Percentiles rank a stretch among this genome's conserved stretches.
Evolutionary conservation across 2,797 vertebrate genomes (phyloP).

Genomic region (Cynodonichthys magdalenae): DNA sequence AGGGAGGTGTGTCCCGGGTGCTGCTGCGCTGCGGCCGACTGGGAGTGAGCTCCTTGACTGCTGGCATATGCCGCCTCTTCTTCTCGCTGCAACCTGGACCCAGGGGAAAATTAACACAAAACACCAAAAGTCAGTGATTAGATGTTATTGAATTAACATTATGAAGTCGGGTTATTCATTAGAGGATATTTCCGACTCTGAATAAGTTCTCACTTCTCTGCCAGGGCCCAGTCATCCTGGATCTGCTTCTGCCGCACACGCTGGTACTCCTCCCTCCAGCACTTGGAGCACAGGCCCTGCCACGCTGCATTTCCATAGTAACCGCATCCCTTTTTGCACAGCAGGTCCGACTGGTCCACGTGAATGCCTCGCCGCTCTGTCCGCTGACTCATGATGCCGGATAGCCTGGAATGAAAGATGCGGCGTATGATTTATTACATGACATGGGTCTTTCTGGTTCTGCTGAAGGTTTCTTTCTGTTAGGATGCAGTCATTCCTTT

Average conservation of each 20-base stretch:
- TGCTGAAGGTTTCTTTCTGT: too few species aligned
- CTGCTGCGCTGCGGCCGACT: conserved; percentile 62
- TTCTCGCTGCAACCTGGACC: conserved; percentile 91
- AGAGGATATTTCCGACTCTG: background rate
- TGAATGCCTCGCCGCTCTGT: conserved; percentile 94
- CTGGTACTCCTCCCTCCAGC: conserved; percentile 98
- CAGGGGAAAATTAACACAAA: background rate
- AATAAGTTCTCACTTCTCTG: conserved; percentile 86
- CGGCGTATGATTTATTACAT: too few species aligned
- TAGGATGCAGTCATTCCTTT: too few species aligned
- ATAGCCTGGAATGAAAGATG: conserved; percentile 45
- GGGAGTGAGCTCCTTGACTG: conserved; percentile 81
- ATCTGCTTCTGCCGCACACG: conserved; percentile 95
- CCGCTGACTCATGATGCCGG: conserved; percentile 90
- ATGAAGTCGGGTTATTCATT: too few species aligned
- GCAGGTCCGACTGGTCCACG: conserved; percentile 94
- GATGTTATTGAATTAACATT: too few species aligned
- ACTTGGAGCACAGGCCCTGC: conserved; percentile 98
- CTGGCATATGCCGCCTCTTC: conserved; percentile 96
- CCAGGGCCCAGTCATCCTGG: conserved; percentile 96
- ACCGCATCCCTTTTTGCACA: conserved; percentile 98
- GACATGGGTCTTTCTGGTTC: too few species aligned
- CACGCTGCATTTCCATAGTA: conserved; percentile 96
- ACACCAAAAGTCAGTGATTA: too few species aligned
- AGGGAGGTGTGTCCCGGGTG: conserved; percentile 77